Base-by-base conservation (phyloP, 2,797 vertebrate genomes). In the Typhlichthys eigenmanni region DNA sequence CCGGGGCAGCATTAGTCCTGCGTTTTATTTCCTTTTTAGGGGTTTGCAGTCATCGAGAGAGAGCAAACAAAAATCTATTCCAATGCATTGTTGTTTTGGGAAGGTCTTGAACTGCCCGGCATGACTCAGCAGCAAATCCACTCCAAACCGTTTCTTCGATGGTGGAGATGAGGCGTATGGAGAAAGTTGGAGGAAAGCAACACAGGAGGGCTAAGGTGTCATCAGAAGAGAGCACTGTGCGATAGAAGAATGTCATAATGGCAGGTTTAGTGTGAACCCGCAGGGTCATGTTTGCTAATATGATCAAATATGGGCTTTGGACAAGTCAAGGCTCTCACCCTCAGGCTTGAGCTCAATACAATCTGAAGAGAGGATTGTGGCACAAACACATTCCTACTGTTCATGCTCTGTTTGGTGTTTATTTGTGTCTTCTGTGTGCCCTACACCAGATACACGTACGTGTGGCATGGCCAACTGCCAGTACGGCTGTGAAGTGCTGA, bases 391-490 rank as follows among this genome's bases (percentile, higher is more conserved):
- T 43, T 4, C 47, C 43, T 48, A 13, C 4, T 29, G 24, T 29
- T 29, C 7, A 45, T 62, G 56, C 55, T 19, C 50, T 63, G 48
- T 61, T 29, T 65, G 55, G 66, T 68, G 60, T 71, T 87, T 71
- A 81, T 77, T 58, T 75, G 59, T 79, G 57, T 62, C 85, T 68
- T 56, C 59, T 17, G 74, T 67, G 51, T 73, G 47, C 61, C 67
- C 46, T 34, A 14, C 7, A 16, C 50, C 83, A 99, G 98, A 93
- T 78, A 90, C 93, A 56, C 90, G 93, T 48, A 93, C 95, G 0
- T 99, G 98, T 76, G 93, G 93, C 5, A 94, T 97, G 96, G 96
- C 97, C 45, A 98, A 98, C 88, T 99, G 98, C 76, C 98, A 99
- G 87, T 98, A 99, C 4, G 98, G 96, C 82, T 99, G 98, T 47